Conservation (phyloP, 1,140 invertebrate species). For the Steinernema feltiae region DNA sequence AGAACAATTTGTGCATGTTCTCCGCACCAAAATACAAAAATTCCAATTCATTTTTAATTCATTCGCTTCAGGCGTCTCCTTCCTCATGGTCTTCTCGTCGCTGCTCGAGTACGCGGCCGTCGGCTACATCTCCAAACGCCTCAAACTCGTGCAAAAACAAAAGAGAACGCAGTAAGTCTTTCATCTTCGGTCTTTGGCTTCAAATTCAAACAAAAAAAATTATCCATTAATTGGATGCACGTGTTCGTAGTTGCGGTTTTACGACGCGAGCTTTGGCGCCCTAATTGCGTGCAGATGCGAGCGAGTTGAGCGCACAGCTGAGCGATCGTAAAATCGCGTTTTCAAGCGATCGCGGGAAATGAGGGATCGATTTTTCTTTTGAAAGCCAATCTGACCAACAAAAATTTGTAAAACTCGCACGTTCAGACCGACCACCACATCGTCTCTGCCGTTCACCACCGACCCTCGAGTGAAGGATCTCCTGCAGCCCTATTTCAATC, state of each 20-base stretch:
- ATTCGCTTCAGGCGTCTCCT: constrained; percentile 43
- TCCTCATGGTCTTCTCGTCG: constrained; percentile 46
- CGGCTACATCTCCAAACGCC: constrained; percentile 39
- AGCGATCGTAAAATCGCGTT: not conserved
- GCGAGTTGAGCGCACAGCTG: too few species aligned
- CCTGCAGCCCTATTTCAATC: constrained; percentile 1
- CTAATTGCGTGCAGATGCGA: not conserved
- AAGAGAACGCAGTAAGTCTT: constrained; percentile 26
- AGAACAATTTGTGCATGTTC: too few species aligned
- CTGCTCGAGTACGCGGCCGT: constrained; percentile 45
- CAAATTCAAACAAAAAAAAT: not conserved
- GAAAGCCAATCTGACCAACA: too few species aligned
- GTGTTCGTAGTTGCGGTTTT: not conserved
- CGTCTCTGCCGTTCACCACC: constrained; percentile 28
- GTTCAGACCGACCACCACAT: not conserved
- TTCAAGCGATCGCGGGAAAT: too few species aligned
- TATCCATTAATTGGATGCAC: not conserved
- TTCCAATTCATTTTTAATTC: too few species aligned
- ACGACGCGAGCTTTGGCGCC: not conserved
- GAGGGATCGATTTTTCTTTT: too few species aligned
- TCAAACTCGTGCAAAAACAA: constrained; percentile 29
- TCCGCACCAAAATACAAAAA: too few species aligned
- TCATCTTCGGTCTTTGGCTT: constrained; percentile 23
- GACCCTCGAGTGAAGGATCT: not conserved
- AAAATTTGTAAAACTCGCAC: not conserved